Conservation (phyloP, 2,888 invertebrate species). For the Tetramorium bicarinatum region DNA sequence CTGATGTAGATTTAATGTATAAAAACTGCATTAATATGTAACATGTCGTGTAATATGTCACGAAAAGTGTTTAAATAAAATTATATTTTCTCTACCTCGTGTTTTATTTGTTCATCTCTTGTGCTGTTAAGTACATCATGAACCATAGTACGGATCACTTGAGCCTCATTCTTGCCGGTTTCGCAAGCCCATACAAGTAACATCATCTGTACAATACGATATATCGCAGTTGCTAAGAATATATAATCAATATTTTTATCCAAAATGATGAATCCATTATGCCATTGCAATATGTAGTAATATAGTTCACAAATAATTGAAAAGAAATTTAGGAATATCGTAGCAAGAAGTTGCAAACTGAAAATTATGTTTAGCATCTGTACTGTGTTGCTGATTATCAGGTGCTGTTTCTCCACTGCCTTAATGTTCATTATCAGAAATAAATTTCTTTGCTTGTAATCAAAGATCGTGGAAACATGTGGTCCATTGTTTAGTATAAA, state of each 20-base stretch:
- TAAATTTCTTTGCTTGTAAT: too few species aligned
- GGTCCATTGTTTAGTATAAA: too few species aligned
- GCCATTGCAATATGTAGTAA: too few species aligned
- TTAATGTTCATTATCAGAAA: too few species aligned
- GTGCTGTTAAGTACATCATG: background rate
- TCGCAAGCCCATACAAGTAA: background rate
- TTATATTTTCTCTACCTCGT: background rate
- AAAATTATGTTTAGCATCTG: background rate
- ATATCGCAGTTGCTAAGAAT: background rate
- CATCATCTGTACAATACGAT: background rate
- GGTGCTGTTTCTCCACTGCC: too few species aligned
- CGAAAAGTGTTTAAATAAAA: background rate
- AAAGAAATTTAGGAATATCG: too few species aligned
- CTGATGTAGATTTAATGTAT: background rate
- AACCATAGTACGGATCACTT: background rate
- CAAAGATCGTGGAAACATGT: too few species aligned
- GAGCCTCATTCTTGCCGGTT: background rate
- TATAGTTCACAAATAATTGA: background rate
- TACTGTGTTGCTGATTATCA: too few species aligned
- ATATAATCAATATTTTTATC: too few species aligned
- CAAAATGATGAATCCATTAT: too few species aligned
- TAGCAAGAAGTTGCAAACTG: background rate
- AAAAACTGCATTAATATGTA: background rate
- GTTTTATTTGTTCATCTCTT: background rate
- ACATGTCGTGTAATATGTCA: background rate